These are phyloP conservation scores for Drosophila maculinotata DNA, from an alignment of 2,888 invertebrate genomes.

Conservation along the genomic window DNA sequence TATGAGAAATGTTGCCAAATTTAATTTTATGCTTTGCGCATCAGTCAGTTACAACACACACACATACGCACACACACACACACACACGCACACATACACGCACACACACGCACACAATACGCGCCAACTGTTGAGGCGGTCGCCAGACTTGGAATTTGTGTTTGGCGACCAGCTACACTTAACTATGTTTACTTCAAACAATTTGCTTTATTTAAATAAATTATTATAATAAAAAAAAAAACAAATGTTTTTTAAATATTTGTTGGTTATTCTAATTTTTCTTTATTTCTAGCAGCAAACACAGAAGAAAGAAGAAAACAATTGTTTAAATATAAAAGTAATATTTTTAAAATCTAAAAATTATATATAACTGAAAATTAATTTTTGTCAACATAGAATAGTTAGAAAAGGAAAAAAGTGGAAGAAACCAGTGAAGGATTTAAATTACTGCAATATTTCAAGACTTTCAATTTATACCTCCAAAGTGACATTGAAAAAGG, in stretches of 20 bases:
- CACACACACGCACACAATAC: slow-evolving; percentile 7
- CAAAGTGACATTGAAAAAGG: slow-evolving; percentile 16
- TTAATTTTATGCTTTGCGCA: slow-evolving; percentile 75
- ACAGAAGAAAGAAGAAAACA: too few species aligned
- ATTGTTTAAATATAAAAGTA: too few species aligned
- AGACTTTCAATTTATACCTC: too few species aligned
- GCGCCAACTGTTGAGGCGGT: slow-evolving; percentile 56
- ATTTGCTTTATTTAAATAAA: slow-evolving; percentile 77
- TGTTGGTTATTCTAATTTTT: not conserved
- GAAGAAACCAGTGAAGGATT: too few species aligned
- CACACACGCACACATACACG: slow-evolving; percentile 7
- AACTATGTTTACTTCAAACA: slow-evolving; percentile 69
- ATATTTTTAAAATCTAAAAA: too few species aligned
- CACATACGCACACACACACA: slow-evolving; percentile 1
- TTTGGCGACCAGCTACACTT: slow-evolving; percentile 53
- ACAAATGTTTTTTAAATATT: not conserved
- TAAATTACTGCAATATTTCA: too few species aligned
- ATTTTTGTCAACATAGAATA: too few species aligned
- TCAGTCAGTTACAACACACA: slow-evolving; percentile 61
- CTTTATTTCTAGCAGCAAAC: too few species aligned
- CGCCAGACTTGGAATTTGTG: slow-evolving; percentile 18
- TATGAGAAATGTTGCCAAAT: slow-evolving; percentile 82
- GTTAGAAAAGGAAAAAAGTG: too few species aligned
- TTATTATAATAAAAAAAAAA: slow-evolving; percentile 60
- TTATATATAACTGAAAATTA: too few species aligned